phyloP scores from a whole-genome alignment of 2,888 invertebrate genomes.

The Timema cristinae region DNA sequence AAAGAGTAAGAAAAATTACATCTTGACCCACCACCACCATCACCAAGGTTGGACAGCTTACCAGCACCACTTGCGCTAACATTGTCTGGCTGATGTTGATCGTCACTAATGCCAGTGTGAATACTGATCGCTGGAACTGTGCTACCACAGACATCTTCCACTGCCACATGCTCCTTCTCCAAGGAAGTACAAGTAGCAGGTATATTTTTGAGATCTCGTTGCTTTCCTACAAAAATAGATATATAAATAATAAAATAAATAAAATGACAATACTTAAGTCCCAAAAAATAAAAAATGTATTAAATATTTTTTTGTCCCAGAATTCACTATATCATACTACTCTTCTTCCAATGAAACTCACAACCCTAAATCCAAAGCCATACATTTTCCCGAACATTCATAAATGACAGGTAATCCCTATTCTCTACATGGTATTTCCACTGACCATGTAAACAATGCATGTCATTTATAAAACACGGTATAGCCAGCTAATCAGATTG shows the following conservation, averaged over 20 bases:
- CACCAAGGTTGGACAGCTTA: background rate
- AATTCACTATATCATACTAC: too few species aligned
- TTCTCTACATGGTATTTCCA: too few species aligned
- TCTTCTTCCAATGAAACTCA: too few species aligned
- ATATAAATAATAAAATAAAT: background rate
- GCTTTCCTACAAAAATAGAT: background rate
- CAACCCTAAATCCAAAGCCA: too few species aligned
- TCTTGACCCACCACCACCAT: slow-evolving; percentile 5
- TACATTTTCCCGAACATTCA: too few species aligned
- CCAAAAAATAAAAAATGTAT: too few species aligned
- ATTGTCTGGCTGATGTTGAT: slow-evolving; percentile 6
- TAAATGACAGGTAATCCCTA: too few species aligned
- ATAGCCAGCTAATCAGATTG: too few species aligned
- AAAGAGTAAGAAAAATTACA: background rate
- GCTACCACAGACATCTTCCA: background rate
- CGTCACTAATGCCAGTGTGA: slow-evolving; percentile 2
- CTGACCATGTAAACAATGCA: too few species aligned
- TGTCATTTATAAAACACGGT: too few species aligned
- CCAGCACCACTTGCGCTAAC: background rate
- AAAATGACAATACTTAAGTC: too few species aligned
- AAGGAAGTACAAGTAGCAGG: background rate
- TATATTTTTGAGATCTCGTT: slow-evolving; percentile 3
- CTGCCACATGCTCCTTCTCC: slow-evolving; percentile 13
- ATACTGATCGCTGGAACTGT: background rate
- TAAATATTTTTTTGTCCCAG: too few species aligned